Percentiles rank a stretch among this genome's conserved stretches.
Conservation (phyloP, 2,888 invertebrate genomes). For the Pyrrhia umbra region DNA sequence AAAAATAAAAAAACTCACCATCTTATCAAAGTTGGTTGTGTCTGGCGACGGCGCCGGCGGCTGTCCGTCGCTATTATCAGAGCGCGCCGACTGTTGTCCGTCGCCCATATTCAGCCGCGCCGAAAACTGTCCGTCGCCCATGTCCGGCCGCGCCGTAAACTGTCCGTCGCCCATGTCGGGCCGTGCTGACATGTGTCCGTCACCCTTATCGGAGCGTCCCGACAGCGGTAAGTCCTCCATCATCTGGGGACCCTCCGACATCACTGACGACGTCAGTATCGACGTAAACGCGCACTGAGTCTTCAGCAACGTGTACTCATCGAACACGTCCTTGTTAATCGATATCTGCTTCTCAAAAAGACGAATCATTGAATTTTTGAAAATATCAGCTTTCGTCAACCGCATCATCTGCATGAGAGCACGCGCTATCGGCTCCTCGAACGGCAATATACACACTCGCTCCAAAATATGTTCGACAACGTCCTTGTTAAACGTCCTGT, state of each 20-base stretch:
- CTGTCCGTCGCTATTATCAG: conserved; percentile 21
- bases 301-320: conserved; percentile 61
- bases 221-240: not conserved
- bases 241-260: not conserved
- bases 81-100: not conserved
- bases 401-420: conserved; percentile 73
- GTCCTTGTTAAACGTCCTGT: conserved; percentile 65
- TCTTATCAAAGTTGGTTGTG: conserved; percentile 75
- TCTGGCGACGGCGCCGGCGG: conserved; percentile 73
- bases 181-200: not conserved
- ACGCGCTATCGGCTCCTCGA: conserved; percentile 68
- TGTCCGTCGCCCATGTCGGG: not conserved
- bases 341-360: conserved; percentile 72
- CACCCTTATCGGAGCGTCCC: conserved; percentile 9
- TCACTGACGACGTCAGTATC: conserved; percentile 22
- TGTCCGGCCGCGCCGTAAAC: not conserved
- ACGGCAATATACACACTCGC: conserved; percentile 78
- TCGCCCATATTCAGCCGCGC: not conserved
- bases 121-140: conserved; percentile 10
- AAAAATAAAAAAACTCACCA: conserved; percentile 70
- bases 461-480: conserved; percentile 76
- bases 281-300: conserved; percentile 27
- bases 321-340: conserved; percentile 59
- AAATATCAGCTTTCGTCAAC: conserved; percentile 71
- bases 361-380: conserved; percentile 67